These are phyloP conservation scores for Chaetodon trifasciatus DNA, from an alignment of 2,797 vertebrate genomes.

Conservation along the genomic window DNA sequence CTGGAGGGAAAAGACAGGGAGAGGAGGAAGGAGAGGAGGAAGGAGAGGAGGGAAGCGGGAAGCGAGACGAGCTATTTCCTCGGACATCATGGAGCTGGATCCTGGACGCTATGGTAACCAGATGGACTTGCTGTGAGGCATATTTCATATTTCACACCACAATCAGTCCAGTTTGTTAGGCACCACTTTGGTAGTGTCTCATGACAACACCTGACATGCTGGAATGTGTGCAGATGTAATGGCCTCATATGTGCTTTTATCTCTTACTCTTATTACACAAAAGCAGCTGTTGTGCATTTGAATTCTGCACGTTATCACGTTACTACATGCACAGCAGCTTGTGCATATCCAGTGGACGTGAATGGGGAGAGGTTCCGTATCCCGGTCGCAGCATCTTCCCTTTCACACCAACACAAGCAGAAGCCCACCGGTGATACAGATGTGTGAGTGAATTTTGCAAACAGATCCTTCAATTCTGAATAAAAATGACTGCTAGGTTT, in stretches of 20 bases:
- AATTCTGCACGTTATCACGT: too few relatives aligned
- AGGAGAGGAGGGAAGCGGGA: neutral
- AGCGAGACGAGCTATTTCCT: conserved; percentile 55
- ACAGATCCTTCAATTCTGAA: conserved; percentile 4
- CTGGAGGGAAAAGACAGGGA: conserved; percentile 55
- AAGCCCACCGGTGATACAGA: neutral
- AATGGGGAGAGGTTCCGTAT: too few relatives aligned
- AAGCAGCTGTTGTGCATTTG: too few relatives aligned
- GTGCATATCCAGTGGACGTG: too few relatives aligned
- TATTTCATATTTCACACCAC: conserved; percentile 55
- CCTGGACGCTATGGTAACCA: conserved; percentile 54
- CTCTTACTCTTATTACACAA: too few relatives aligned
- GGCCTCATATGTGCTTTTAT: too few relatives aligned
- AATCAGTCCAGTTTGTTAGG: conserved; percentile 31
- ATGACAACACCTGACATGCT: conserved; percentile 29
- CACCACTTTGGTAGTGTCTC: conserved; percentile 24
- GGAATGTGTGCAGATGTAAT: conserved; percentile 11
- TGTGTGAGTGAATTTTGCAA: conserved; percentile 28
- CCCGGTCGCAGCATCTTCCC: neutral
- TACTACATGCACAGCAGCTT: too few relatives aligned
- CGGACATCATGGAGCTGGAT: conserved; percentile 43
- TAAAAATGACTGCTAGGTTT: conserved; percentile 4
- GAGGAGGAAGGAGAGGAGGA: conserved; percentile 15
- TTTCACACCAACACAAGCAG: neutral
- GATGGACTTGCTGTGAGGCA: conserved; percentile 66